phyloP scores from a whole-genome alignment of 2,888 invertebrate genomes.

The Bellardia bayeri region DNA sequence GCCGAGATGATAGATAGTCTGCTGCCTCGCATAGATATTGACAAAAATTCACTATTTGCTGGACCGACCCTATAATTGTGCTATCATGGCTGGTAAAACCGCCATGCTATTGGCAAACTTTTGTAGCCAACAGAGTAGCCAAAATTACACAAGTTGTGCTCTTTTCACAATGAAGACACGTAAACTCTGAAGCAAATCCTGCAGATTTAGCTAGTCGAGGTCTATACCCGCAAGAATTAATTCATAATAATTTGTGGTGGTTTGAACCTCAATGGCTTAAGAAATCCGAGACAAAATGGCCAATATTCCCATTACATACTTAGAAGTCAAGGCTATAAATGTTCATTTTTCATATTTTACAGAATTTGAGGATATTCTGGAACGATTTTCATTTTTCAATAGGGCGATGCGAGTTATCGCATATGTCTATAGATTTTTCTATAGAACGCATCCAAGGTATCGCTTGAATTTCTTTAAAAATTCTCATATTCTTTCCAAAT shows the following conservation, averaged over 20 bases:
- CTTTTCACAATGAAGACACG: slow-evolving; percentile 58
- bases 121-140: slow-evolving; percentile 57
- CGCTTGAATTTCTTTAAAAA: not conserved
- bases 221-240: slow-evolving; percentile 27
- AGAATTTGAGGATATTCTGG: slow-evolving; percentile 24
- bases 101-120: slow-evolving; percentile 60
- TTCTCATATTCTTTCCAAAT: not conserved
- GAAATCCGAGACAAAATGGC: not conserved
- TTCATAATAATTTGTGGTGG: slow-evolving; percentile 54
- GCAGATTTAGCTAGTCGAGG: slow-evolving; percentile 67
- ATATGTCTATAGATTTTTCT: too few relatives aligned
- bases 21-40: not conserved
- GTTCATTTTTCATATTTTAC: slow-evolving; percentile 27
- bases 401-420: slow-evolving; percentile 2
- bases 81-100: slow-evolving; percentile 36
- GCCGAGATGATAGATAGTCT: slow-evolving; percentile 26
- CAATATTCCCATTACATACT: not conserved
- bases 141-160: slow-evolving; percentile 37
- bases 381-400: slow-evolving; percentile 49
- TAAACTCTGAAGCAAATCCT: slow-evolving; percentile 57
- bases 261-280: slow-evolving; percentile 47
- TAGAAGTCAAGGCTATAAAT: slow-evolving; percentile 38
- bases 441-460: too few relatives aligned
- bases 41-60: not conserved
- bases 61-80: slow-evolving; percentile 38